These are phyloP conservation scores for Hemicentrotus pulcherrimus DNA, from an alignment of 35 echinoderm and acorn worm species.

Conservation along the genomic window DNA sequence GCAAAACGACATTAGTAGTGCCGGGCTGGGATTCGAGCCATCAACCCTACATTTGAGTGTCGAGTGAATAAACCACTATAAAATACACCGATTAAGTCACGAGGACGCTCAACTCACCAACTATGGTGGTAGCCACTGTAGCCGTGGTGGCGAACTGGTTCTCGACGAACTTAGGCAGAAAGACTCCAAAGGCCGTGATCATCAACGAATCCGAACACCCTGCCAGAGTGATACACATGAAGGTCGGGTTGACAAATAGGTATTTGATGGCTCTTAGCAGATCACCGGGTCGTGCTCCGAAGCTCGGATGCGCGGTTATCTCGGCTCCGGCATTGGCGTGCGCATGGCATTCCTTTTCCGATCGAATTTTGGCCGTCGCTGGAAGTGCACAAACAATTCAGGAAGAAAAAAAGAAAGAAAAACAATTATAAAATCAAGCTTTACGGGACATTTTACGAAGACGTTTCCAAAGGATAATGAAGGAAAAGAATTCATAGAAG, in stretches of 20 bases:
- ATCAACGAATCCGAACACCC: conserved; percentile 60
- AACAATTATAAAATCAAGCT: background rate
- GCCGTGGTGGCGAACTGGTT: conserved; percentile 68
- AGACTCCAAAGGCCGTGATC: conserved; percentile 60
- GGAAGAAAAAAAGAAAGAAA: background rate
- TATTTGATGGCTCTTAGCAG: conserved; percentile 59
- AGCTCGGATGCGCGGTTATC: conserved; percentile 21
- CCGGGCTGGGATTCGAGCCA: no score
- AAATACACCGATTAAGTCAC: no score
- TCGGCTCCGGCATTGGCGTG: conserved; percentile 45
- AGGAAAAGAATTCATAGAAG: no score
- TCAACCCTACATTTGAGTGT: no score
- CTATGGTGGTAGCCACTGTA: conserved; percentile 55
- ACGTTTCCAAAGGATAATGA: no score
- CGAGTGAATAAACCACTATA: no score
- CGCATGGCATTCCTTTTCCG: conserved; percentile 69
- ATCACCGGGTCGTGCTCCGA: conserved; percentile 55
- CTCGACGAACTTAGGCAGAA: conserved; percentile 73
- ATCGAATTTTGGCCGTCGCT: conserved; percentile 64
- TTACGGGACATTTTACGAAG: no score
- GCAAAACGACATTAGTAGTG: no score
- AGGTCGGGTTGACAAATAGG: conserved; percentile 70
- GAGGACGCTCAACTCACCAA: conserved; percentile 55
- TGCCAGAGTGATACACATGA: conserved; percentile 55
- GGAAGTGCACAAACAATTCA: background rate